Conservation (phyloP, 2,113 vertebrate species). For the Circaetus gallicus region DNA sequence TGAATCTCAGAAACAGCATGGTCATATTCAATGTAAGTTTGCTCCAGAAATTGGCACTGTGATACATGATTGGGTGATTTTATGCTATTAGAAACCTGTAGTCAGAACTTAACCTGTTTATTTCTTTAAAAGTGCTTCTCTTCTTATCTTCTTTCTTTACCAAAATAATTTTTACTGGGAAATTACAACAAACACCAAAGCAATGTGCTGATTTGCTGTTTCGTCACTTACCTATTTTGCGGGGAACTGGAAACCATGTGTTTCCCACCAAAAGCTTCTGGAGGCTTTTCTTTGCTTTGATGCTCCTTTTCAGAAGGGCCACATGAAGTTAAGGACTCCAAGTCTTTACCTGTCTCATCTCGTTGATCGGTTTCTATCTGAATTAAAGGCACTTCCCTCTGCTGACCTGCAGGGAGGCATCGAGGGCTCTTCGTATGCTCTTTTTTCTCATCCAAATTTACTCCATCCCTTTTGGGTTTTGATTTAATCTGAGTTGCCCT, state of each 20-base stretch:
- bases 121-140: neutral
- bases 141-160: neutral
- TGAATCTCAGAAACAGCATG: neutral
- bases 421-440: neutral
- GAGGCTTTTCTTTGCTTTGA: constrained; percentile 43
- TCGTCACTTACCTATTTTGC: constrained; percentile 72
- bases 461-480: constrained; percentile 40
- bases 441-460: constrained; percentile 58
- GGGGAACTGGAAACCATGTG: constrained; percentile 7
- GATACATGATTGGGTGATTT: neutral
- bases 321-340: neutral
- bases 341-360: constrained; percentile 70
- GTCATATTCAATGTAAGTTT: neutral
- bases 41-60: neutral
- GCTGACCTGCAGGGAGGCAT: constrained; percentile 6
- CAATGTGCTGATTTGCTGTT: neutral
- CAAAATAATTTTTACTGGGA: neutral
- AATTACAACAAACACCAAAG: neutral
- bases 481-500: constrained; percentile 40
- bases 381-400: constrained; percentile 91
- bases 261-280: constrained; percentile 50
- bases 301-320: neutral
- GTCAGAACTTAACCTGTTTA: neutral
- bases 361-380: constrained; percentile 92
- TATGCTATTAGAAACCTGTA: neutral